These are phyloP conservation scores for Nannobrachium achirus DNA, from an alignment of 2,113 vertebrate species.

Conservation along the genomic window DNA sequence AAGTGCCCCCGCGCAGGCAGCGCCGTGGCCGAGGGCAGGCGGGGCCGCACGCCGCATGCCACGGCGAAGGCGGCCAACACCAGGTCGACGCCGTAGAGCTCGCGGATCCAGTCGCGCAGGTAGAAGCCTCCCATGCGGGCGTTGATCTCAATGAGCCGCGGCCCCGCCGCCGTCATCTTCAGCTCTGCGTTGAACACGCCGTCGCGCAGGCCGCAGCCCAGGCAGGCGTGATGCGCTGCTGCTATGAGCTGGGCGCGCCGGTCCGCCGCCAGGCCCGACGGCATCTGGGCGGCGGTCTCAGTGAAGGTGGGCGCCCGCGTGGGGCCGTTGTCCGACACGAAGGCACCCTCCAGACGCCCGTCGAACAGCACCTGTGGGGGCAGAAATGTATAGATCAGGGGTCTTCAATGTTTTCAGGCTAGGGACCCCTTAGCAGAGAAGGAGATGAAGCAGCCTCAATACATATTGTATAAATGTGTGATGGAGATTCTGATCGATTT, in stretches of 20 bases:
- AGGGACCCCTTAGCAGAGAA: too few relatives aligned
- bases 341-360: conserved; percentile 76
- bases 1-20: conserved; percentile 62
- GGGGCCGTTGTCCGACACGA: conserved; percentile 85
- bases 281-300: conserved; percentile 83
- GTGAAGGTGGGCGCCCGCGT: conserved; percentile 80
- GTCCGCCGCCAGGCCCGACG: conserved; percentile 76
- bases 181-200: conserved; percentile 87
- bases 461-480: too few relatives aligned
- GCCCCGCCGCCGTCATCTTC: conserved; percentile 76
- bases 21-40: conserved; percentile 62
- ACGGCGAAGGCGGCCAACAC: conserved; percentile 80
- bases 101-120: conserved; percentile 83
- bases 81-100: conserved; percentile 80
- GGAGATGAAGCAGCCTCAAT: too few relatives aligned
- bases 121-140: conserved; percentile 88
- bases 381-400: too few relatives aligned
- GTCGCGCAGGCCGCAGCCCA: conserved; percentile 77
- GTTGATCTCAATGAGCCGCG: conserved; percentile 83
- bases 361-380: conserved; percentile 75
- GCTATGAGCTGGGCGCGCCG: conserved; percentile 80
- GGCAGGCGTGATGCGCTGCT: conserved; percentile 79
- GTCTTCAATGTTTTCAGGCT: too few relatives aligned
- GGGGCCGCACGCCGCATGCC: conserved; percentile 76
- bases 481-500: too few relatives aligned